Evolutionary conservation across 2,113 vertebrate species (phyloP).

Genomic region (Ariopsis seemanni): DNA sequence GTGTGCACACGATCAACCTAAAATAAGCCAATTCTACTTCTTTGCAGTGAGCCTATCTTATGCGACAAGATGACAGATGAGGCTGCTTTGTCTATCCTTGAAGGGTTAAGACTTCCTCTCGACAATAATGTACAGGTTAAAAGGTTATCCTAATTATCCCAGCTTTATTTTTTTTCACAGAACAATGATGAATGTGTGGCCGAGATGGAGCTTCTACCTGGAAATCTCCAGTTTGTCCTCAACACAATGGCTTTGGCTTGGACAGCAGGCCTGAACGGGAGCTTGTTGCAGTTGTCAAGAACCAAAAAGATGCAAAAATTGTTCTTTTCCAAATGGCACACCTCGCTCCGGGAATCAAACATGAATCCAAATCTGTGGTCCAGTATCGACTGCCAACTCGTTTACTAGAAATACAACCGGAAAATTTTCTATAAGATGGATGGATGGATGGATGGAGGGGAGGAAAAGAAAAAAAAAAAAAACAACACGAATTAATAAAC

Average conservation of each 20-base stretch:
- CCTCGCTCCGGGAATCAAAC: slow-evolving; percentile 39
- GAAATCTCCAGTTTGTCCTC: slow-evolving; percentile 61
- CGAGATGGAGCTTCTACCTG: slow-evolving; percentile 63
- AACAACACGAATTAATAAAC: slow-evolving; percentile 49
- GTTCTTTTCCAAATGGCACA: slow-evolving; percentile 29
- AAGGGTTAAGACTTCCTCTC: slow-evolving; percentile 12
- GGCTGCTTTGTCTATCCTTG: slow-evolving; percentile 19
- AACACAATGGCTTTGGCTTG: slow-evolving; percentile 57
- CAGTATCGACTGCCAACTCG: slow-evolving; percentile 47
- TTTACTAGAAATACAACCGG: slow-evolving; percentile 37
- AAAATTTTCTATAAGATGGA: slow-evolving; percentile 23
- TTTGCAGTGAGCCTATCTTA: slow-evolving; percentile 28
- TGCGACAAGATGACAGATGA: slow-evolving; percentile 32
- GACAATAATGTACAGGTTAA: neutral
- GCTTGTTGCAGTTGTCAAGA: slow-evolving; percentile 61
- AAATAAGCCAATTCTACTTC: slow-evolving; percentile 48
- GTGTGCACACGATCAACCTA: slow-evolving; percentile 1
- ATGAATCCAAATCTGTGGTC: slow-evolving; percentile 52
- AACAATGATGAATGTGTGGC: slow-evolving; percentile 25
- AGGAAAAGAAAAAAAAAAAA: slow-evolving; percentile 21
- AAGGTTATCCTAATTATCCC: neutral
- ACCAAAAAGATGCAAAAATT: slow-evolving; percentile 37
- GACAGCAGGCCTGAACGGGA: slow-evolving; percentile 57
- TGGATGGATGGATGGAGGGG: neutral
- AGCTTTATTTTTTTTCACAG: neutral